Base-by-base conservation (phyloP, 2,113 vertebrate genomes). In the Tylochromis polylepis region DNA sequence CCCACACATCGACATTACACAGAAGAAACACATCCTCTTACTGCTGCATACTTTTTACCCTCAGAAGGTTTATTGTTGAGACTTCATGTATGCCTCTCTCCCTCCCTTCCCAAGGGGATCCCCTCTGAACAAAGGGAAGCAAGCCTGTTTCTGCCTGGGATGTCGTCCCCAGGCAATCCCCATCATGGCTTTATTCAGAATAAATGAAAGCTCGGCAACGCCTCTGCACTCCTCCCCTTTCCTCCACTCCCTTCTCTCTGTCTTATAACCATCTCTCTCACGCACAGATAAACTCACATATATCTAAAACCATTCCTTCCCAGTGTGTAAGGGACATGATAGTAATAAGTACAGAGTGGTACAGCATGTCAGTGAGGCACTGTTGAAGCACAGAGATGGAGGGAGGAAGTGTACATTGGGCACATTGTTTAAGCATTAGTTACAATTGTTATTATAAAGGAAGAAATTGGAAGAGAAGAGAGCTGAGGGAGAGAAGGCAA, bases 101-200 rank as follows among this genome's bases (percentile, higher is more conserved):
- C 43, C 81, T 12, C n/a, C 43, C n/a, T 56, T 83, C 89, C 89
- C 38, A n/a, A 88, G 88, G 85, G 85, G 89, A 86, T 83, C 46
- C 79, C 81, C 78, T 53, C 2, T 15, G 84, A 91, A 93, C 84
- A 92, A 90, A 92, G 77, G 46, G 58, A 79, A 53, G 79, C 51
- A 29, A 22, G 72, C 51, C 78, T 58, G 29, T 81, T 84, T 92
- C 62, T 88, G 51, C 55, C 82, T 88, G 87, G 51, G 81, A 86
- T 81, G 60, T 91, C 4, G 8, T 92, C 84, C 88, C 79, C 65
- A 86, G 88, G 84, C 67, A 5, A 65, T 87, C 29, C 46, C 79
- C 27, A 22, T 83, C 80, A 67, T 67, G 75, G 75, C 84, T 90
- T 88, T 86, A 87, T 90, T 89, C 85, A 62, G 79, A 59, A 77